Percentiles rank a stretch among this genome's conserved stretches.
Evolutionary conservation across 2,113 vertebrate species (phyloP).

Genomic region (Peromyscus californicus): DNA sequence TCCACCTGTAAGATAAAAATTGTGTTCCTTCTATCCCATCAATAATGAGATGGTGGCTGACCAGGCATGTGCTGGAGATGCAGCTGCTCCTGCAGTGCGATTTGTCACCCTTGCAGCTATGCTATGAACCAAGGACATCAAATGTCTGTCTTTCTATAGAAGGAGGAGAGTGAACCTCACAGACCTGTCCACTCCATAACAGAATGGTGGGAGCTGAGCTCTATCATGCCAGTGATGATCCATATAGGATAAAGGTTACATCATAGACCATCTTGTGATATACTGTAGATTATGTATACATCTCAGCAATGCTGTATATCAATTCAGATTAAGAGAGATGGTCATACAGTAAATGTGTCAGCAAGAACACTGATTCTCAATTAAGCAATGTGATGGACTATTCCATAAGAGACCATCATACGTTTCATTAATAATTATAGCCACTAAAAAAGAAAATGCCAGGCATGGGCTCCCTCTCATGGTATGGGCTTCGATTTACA

Average conservation of each 20-base stretch:
- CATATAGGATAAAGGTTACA: not conserved
- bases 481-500: not conserved
- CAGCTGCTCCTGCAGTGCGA: not conserved
- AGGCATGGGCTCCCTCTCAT: not conserved
- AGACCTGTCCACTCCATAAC: not conserved
- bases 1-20: not conserved
- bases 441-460: not conserved
- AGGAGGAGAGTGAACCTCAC: not conserved
- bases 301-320: not conserved
- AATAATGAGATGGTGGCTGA: not conserved
- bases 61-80: not conserved
- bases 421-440: conserved; percentile 37
- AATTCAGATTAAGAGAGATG: not conserved
- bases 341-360: not conserved
- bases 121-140: not conserved
- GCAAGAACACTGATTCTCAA: not conserved
- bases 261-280: not conserved
- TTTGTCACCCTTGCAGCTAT: not conserved
- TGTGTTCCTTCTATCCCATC: not conserved
- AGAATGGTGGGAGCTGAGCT: not conserved
- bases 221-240: not conserved
- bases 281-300: not conserved
- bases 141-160: not conserved
- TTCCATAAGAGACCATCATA: not conserved
- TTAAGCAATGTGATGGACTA: not conserved